Conservation (phyloP, 2,113 vertebrate species). For the Crotalus horridus region DNA sequence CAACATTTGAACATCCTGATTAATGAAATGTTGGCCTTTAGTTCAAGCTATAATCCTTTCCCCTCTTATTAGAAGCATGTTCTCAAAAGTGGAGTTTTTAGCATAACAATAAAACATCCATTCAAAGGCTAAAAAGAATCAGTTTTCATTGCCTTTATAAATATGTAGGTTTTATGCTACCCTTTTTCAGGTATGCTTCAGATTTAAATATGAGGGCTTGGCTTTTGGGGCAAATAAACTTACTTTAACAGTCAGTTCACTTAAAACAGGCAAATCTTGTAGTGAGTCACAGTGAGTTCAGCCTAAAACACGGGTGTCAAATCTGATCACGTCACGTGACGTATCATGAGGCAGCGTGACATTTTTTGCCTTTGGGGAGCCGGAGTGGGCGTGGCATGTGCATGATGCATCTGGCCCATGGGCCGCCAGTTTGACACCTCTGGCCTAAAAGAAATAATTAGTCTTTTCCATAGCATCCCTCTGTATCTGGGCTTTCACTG, state of each 20-base stretch:
- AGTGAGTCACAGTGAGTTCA: conserved; percentile 25
- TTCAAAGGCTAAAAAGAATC: conserved; percentile 26
- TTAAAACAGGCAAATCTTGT: conserved; percentile 26
- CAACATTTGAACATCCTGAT: background rate
- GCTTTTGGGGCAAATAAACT: conserved; percentile 26
- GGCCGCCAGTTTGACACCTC: no score
- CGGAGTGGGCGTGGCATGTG: no score
- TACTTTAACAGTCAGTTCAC: conserved; percentile 38
- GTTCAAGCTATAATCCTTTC: background rate
- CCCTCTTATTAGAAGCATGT: background rate
- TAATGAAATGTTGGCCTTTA: conserved; percentile 9
- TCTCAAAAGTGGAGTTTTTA: background rate
- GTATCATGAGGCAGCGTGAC: no score
- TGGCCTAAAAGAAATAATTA: conserved; percentile 33
- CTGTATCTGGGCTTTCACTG: conserved; percentile 44
- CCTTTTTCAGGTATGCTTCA: conserved; percentile 13
- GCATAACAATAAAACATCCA: conserved; percentile 6
- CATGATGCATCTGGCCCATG: no score
- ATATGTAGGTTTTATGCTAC: background rate
- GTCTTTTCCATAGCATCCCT: conserved; percentile 34
- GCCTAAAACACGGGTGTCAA: background rate
- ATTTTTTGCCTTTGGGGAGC: no score
- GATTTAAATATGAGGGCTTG: background rate
- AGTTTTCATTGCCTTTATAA: conserved; percentile 11
- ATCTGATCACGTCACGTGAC: no score